These are phyloP conservation scores for Rhabditoides inermis DNA, from an alignment of 2,888 invertebrate species.

Conservation along the genomic window DNA sequence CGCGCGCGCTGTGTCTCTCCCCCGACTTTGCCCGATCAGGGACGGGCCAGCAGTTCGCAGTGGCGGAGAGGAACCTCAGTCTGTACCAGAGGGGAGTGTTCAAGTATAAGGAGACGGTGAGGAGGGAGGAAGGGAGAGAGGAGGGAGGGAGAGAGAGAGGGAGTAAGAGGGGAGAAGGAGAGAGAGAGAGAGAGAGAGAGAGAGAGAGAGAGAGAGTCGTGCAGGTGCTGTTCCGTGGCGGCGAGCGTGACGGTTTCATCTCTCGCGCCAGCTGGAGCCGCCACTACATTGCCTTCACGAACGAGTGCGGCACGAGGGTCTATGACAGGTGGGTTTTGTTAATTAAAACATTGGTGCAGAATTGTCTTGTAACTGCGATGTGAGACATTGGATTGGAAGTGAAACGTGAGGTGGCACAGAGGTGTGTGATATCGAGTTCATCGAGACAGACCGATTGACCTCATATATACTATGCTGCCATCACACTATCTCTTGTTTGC, in stretches of 20 bases:
- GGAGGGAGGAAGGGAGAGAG: constrained; percentile 4
- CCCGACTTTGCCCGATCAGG: constrained; percentile 33
- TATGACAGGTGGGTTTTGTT: constrained; percentile 30
- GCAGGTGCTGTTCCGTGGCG: constrained; percentile 39
- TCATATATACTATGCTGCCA: too few species aligned
- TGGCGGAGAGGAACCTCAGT: constrained; percentile 37
- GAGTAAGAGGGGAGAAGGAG: background rate
- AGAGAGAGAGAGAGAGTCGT: background rate
- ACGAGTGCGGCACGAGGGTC: constrained; percentile 50
- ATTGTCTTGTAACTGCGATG: too few species aligned
- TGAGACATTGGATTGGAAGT: too few species aligned
- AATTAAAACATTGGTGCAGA: background rate
- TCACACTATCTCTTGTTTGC: too few species aligned
- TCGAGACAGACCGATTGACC: too few species aligned
- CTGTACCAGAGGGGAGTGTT: constrained; percentile 45
- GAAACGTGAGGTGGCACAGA: too few species aligned
- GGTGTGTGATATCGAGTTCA: too few species aligned
- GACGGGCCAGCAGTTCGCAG: constrained; percentile 30
- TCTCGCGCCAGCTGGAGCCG: constrained; percentile 36
- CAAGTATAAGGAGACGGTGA: constrained; percentile 25
- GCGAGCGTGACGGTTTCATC: constrained; percentile 49
- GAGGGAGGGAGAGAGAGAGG: background rate
- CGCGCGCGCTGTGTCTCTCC: constrained; percentile 36
- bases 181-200: background rate
- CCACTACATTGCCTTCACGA: constrained; percentile 47